These are phyloP conservation scores for Cyphomyrus discorhynchus DNA, from an alignment of 2,113 vertebrate species.

Conservation along the genomic window DNA sequence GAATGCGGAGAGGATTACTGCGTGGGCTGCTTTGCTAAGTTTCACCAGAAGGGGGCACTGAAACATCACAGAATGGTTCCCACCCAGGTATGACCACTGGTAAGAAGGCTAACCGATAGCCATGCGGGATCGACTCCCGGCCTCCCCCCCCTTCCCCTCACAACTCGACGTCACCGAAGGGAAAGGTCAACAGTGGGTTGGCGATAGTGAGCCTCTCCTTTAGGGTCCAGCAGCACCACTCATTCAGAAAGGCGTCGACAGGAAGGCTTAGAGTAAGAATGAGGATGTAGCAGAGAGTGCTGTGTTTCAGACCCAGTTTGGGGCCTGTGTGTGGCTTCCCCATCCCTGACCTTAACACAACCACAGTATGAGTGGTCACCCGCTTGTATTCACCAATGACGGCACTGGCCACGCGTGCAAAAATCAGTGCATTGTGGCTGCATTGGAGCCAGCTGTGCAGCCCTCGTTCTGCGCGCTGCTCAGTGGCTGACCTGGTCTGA, in stretches of 20 bases:
- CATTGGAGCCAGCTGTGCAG: neutral
- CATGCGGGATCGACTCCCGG: neutral
- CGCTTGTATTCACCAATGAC: neutral
- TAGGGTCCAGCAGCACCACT: neutral
- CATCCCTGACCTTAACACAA: neutral
- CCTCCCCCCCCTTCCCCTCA: neutral
- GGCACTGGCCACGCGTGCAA: neutral
- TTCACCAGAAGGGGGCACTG: constrained; percentile 84
- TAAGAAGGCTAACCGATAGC: neutral
- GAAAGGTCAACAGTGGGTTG: neutral
- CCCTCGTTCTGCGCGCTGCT: neutral
- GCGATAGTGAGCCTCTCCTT: neutral
- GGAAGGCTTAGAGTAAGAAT: neutral
- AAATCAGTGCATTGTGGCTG: neutral
- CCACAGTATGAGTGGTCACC: neutral
- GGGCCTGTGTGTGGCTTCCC: neutral
- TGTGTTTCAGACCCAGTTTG: neutral
- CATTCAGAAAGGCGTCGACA: neutral
- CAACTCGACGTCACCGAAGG: no score
- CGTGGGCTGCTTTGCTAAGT: constrained; percentile 67
- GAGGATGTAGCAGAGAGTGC: neutral
- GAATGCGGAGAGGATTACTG: constrained; percentile 79
- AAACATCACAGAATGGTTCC: constrained; percentile 72
- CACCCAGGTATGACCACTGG: constrained; percentile 57
- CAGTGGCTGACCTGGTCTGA: neutral